Evolutionary conservation across 2,797 vertebrate genomes (phyloP), one percentile per base, ranked within the genome.

Genomic region (Yasuhikotakia modesta): DNA sequence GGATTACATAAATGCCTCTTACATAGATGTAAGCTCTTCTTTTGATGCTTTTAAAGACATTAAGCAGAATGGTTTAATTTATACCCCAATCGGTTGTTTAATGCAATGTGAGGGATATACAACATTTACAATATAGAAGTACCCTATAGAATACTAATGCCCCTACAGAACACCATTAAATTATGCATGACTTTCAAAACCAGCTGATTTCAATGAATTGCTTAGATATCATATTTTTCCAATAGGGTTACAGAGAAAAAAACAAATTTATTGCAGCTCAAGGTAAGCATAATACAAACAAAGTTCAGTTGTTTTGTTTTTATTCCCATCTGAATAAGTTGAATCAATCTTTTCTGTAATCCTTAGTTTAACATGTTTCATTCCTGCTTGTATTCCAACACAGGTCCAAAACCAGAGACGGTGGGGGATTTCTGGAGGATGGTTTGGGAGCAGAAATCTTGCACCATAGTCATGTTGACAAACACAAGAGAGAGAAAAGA

Each of bases 191-290:
- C 48, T 53, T 43, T 43, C 43, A 12, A 43, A 32, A 19, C 14
- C 39, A 43, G 39, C 27, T 1, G 7, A 43, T 11, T 43, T 63
- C n/a, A 27, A 6, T 10, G 16, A 43, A 43, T 66, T 53, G 35
- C 24, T 66, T 55, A 0, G 27, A 27, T 27, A 4, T 13, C 55
- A 55, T 43, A 43, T n/a, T 2, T 48, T 81, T 43, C 32, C 48
- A 52, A 19, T 80, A 99, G 97, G 96, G 97, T 39, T 99, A 94
- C 87, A 98, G 96, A 89, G 96, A 98, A 87, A 98, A 96, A 88
- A 96, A 93, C 86, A 99, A 96, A 90, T 99, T 99, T 81, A 97
- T 99, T 78, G 97, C 96, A 46, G 95, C 97, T 87, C 97, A 99
- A 96, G 97, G 97, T 98, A 95, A 92, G 30, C 63, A 53, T 19